These are phyloP conservation scores for Bufo bufo DNA, from an alignment of 2,113 vertebrate genomes.

Conservation along the genomic window DNA sequence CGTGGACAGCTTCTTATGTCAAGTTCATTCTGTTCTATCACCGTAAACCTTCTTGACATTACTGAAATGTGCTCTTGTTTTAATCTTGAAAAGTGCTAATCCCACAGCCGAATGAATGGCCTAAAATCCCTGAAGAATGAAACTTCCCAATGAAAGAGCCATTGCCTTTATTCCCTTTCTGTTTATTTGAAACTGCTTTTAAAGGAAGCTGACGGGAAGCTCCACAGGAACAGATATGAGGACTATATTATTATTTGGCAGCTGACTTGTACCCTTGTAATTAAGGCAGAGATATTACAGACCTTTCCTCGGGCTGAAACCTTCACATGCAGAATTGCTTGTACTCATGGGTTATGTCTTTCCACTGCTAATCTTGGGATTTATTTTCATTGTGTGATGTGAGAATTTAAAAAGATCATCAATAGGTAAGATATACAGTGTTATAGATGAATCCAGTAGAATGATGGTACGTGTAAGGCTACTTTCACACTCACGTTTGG, in stretches of 20 bases:
- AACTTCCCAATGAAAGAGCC: slow-evolving; percentile 25
- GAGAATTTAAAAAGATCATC: background rate
- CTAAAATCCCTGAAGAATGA: slow-evolving; percentile 29
- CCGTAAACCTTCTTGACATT: background rate
- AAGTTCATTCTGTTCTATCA: background rate
- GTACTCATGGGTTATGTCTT: background rate
- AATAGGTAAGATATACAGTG: background rate
- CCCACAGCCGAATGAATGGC: background rate
- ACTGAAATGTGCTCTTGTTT: slow-evolving; percentile 5
- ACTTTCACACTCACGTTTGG: too few relatives aligned
- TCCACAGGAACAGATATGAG: slow-evolving; percentile 51
- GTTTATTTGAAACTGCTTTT: slow-evolving; percentile 51
- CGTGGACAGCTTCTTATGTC: background rate
- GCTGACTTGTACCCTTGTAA: slow-evolving; percentile 46
- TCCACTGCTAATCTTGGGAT: background rate
- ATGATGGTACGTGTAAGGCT: background rate
- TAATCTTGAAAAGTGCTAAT: slow-evolving; percentile 4
- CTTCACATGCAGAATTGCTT: slow-evolving; percentile 16
- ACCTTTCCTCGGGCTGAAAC: slow-evolving; percentile 10
- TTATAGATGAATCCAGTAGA: background rate
- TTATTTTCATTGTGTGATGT: background rate
- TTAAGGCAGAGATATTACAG: slow-evolving; percentile 35
- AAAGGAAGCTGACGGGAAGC: slow-evolving; percentile 51
- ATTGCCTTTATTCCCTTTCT: slow-evolving; percentile 43
- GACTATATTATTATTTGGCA: slow-evolving; percentile 48